These are phyloP conservation scores for Mola mola DNA, from an alignment of 2,113 vertebrate species.

Conservation along the genomic window DNA sequence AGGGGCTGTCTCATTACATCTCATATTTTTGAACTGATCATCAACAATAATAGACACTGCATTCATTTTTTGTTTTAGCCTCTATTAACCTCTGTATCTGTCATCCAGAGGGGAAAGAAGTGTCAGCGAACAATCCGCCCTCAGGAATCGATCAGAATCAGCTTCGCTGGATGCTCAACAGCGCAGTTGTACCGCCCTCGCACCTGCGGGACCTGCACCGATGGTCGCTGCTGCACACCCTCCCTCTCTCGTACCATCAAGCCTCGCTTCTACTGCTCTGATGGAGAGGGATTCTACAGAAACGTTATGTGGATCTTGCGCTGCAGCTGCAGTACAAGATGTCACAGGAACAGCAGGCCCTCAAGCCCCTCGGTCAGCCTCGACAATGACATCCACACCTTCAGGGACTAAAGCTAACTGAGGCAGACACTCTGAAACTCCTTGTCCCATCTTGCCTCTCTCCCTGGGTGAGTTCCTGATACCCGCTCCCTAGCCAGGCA, in stretches of 20 bases:
- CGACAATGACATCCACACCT: constrained; percentile 83
- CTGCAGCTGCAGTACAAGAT: constrained; percentile 73
- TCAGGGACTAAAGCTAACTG: constrained; percentile 58
- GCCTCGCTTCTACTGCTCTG: constrained; percentile 76
- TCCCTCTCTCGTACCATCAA: constrained; percentile 69
- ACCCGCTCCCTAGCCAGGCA: not conserved
- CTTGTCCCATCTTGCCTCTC: not conserved
- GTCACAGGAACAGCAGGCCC: not conserved
- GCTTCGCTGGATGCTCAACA: constrained; percentile 77
- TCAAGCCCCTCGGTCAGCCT: constrained; percentile 66
- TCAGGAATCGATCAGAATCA: constrained; percentile 59
- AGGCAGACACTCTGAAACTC: constrained; percentile 2
- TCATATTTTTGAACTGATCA: no score
- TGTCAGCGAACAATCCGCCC: constrained; percentile 71
- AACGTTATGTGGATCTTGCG: constrained; percentile 80
- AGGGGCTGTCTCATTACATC: no score
- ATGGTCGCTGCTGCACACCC: constrained; percentile 77
- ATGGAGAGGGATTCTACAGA: constrained; percentile 70
- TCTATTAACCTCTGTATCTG: constrained; percentile 12
- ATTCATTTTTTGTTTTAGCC: no score
- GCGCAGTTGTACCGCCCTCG: constrained; percentile 64
- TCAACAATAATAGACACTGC: no score
- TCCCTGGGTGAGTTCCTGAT: constrained; percentile 16
- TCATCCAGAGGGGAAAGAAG: constrained; percentile 68
- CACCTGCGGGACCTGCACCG: constrained; percentile 73